Evolutionary conservation across 1,140 invertebrate species (phyloP).

Genomic region (Bombyx mandarina): DNA sequence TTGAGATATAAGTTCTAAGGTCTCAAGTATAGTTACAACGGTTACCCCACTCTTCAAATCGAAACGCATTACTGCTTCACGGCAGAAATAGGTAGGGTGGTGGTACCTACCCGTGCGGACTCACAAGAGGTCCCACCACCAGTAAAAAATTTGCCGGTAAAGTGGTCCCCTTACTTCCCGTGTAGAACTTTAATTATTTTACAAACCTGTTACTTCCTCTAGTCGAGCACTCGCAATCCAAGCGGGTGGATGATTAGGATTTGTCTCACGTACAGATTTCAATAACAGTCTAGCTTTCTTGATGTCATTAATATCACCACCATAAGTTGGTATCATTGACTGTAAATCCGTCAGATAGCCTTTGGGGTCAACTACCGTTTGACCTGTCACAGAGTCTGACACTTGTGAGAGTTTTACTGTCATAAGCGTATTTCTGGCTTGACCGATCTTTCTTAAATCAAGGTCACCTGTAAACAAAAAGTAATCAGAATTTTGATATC

Average conservation of each 20-base stretch:
- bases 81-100: too few species aligned
- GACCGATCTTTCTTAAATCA: constrained; percentile 98
- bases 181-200: background rate
- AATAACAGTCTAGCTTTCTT: constrained; percentile 97
- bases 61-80: too few species aligned
- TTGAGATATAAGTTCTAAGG: too few species aligned
- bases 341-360: constrained; percentile 99
- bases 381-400: constrained; percentile 98
- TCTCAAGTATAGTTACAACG: too few species aligned
- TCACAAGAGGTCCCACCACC: too few species aligned
- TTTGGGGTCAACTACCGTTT: constrained; percentile 99
- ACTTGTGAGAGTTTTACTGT: constrained; percentile 98
- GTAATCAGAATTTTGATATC: too few species aligned
- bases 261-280: constrained; percentile 98
- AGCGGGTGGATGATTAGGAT: constrained; percentile 98
- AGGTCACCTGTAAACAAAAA: constrained; percentile 80
- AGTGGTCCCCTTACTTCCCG: too few species aligned
- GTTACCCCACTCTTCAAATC: too few species aligned
- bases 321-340: constrained; percentile 98
- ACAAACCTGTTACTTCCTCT: constrained; percentile 97
- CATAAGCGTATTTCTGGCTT: constrained; percentile 99
- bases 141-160: too few species aligned
- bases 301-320: constrained; percentile 98
- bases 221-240: constrained; percentile 99
- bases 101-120: too few species aligned